phyloP scores from a whole-genome alignment of 2,888 invertebrate genomes.

The Invenusta paracnida region DNA sequence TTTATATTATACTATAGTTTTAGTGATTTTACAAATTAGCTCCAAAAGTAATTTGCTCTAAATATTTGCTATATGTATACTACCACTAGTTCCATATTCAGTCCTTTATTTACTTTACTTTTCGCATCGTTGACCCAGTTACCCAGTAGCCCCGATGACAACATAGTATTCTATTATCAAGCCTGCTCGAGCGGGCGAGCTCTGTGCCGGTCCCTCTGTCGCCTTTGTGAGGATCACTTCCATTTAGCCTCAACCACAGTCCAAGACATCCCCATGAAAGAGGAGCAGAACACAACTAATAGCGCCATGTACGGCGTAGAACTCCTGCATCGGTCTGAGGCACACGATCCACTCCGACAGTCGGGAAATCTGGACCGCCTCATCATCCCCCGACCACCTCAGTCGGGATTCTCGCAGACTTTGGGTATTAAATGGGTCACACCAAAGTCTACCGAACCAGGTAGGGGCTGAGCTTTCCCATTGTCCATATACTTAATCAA shows the following conservation, averaged over 20 bases:
- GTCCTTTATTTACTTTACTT: too few relatives aligned
- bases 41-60: too few relatives aligned
- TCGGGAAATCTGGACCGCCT: not conserved
- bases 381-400: not conserved
- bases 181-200: not conserved
- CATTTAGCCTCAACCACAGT: constrained; percentile 89
- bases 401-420: constrained; percentile 39
- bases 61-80: too few relatives aligned
- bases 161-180: not conserved
- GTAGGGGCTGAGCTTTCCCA: too few relatives aligned
- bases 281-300: constrained; percentile 46
- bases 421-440: constrained; percentile 42
- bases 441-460: constrained; percentile 13
- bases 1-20: too few relatives aligned
- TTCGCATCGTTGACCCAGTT: not conserved
- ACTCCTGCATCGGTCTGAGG: constrained; percentile 31
- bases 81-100: too few relatives aligned
- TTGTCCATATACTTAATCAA: not conserved
- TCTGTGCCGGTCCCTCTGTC: constrained; percentile 53
- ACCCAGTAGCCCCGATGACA: not conserved
- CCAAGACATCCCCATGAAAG: constrained; percentile 94
- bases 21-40: too few relatives aligned
- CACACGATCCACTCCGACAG: not conserved
- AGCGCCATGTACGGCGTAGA: constrained; percentile 42
- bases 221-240: constrained; percentile 68